These are phyloP conservation scores for Thereva unica DNA, from an alignment of 2,888 invertebrate species.

Conservation along the genomic window DNA sequence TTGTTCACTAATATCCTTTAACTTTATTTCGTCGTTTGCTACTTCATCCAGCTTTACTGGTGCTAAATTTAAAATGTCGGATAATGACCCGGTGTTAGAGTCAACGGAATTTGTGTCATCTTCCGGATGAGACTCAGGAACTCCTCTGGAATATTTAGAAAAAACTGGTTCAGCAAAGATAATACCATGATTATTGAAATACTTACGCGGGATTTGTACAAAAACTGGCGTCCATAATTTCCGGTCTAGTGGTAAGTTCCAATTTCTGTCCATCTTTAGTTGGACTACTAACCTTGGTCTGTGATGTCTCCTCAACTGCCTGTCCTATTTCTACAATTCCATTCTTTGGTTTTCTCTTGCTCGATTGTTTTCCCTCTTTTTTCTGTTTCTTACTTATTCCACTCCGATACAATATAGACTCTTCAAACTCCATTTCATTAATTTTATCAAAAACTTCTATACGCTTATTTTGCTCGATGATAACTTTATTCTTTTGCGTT, in stretches of 20 bases:
- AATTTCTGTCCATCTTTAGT: constrained; percentile 35
- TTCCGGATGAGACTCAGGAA: constrained; percentile 65
- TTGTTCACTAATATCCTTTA: constrained; percentile 11
- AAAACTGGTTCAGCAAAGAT: constrained; percentile 16
- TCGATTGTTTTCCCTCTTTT: constrained; percentile 47
- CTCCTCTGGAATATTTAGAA: constrained; percentile 54
- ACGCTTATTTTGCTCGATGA: constrained; percentile 57
- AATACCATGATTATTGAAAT: constrained; percentile 41
- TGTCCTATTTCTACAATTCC: constrained; percentile 57
- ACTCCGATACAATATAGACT: constrained; percentile 70
- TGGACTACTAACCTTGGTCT: constrained; percentile 35
- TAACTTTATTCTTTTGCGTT: constrained; percentile 42
- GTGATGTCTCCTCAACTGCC: constrained; percentile 8
- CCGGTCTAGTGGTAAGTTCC: constrained; percentile 53
- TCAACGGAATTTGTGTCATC: constrained; percentile 70
- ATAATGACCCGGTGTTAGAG: constrained; percentile 70
- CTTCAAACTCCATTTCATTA: constrained; percentile 72
- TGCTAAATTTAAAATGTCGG: constrained; percentile 50
- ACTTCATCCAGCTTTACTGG: constrained; percentile 49
- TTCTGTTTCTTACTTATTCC: constrained; percentile 53
- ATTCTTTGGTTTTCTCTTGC: constrained; percentile 38
- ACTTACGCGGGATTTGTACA: constrained; percentile 49
- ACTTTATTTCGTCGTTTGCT: constrained; percentile 46
- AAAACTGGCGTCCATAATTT: constrained; percentile 60
- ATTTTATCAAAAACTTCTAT: constrained; percentile 72